Evolutionary conservation across 2,888 invertebrate genomes (phyloP), one percentile per base, ranked within the genome.

Genomic region (Andrena marginata): DNA sequence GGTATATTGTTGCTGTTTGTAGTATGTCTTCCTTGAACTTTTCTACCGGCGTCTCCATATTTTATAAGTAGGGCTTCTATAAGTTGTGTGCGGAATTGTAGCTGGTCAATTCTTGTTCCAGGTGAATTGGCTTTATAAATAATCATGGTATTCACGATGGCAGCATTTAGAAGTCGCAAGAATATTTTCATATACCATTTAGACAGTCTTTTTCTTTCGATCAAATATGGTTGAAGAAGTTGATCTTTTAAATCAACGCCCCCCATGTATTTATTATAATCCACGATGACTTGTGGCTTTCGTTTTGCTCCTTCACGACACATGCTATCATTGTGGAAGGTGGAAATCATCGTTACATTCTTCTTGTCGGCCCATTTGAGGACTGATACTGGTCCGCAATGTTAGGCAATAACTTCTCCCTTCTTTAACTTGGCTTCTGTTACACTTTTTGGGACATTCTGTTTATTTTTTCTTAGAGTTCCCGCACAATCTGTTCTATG

Each of bases 181-280:
- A 49, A 49, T n/a, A n/a, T 16, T n/a, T 49, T 49, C n/a, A 49
- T n/a, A 0, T 49, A 49, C n/a, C 49, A 49, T n/a, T 49, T 49
- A n/a, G n/a, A 49, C 5, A n/a, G 16, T 49, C 49, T 49, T n/a
- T 49, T n/a, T 6, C 49, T 49, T n/a, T 49, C 49, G 1, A 49
- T 49, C 2, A n/a, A 5, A 49, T 16, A n/a, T 5, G n/a, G 49
- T 49, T 49, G n/a, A n/a, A 49, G 49, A n/a, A n/a, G 16, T n/a
- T n/a, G n/a, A 49, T 49, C 49, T 49, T 49, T 49, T n/a, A 49
- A 49, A 49, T 49, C n/a, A n/a, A 49, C 49, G 16, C 49, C 49
- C 5, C 16, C 16, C 49, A 49, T 49, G 6, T n/a, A n/a, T 49
- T 49, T 49, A 6, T 49, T 49, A n/a, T n/a, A n/a, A 49, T 49